These are phyloP conservation scores for Halichoerus grypus DNA, from an alignment of 2,113 vertebrate species.

Conservation along the genomic window DNA sequence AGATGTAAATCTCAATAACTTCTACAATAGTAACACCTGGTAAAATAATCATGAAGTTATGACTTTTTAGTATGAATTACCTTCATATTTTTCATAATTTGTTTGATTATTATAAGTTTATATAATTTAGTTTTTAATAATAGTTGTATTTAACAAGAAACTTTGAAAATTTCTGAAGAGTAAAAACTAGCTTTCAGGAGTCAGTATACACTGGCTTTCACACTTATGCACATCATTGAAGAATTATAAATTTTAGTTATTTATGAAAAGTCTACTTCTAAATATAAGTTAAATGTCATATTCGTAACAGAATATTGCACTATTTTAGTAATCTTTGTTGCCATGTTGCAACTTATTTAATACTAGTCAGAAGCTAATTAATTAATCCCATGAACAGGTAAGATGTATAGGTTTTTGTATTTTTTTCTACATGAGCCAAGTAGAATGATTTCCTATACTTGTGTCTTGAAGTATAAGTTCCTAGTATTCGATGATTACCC, in stretches of 20 bases:
- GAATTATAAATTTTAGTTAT: neutral
- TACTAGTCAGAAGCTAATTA: neutral
- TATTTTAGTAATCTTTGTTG: neutral
- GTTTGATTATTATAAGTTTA: neutral
- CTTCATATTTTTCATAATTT: neutral
- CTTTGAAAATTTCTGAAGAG: neutral
- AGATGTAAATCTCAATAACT: neutral
- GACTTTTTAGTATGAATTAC: neutral
- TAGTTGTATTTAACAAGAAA: neutral
- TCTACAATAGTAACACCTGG: neutral
- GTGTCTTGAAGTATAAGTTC: neutral
- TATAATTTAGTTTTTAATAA: slow-evolving; percentile 1
- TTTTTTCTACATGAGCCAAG: neutral
- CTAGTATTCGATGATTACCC: neutral
- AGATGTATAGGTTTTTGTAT: neutral
- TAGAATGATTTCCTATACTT: neutral
- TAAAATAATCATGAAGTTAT: neutral
- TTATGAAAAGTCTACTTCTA: neutral
- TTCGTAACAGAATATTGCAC: neutral
- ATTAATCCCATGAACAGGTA: neutral
- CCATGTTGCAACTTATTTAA: neutral
- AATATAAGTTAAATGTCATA: neutral
- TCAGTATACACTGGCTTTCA: neutral
- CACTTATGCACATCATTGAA: neutral
- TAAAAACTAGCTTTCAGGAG: neutral